Evolutionary conservation across 2,797 vertebrate species (phyloP).

Genomic region (Gobionotothen gibberifrons): DNA sequence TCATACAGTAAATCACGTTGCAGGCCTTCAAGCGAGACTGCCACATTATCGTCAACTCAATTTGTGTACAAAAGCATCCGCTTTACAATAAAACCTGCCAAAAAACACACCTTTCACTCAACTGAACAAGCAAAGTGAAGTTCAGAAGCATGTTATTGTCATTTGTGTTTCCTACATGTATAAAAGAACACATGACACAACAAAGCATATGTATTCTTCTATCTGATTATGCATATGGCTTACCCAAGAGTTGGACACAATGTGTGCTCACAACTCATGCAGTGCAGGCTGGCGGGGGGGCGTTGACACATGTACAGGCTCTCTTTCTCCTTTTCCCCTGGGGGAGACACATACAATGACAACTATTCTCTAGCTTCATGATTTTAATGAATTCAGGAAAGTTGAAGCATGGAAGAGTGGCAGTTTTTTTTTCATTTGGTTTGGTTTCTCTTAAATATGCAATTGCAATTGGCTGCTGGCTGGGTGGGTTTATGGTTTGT

Average conservation of each 20-base stretch:
- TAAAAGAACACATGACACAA: background rate
- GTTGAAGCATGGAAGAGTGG: background rate
- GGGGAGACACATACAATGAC: slow-evolving; percentile 46
- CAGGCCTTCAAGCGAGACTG: slow-evolving; percentile 16
- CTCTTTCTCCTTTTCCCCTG: slow-evolving; percentile 42
- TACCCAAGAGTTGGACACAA: slow-evolving; percentile 41
- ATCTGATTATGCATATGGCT: slow-evolving; percentile 13
- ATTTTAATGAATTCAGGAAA: slow-evolving; percentile 41
- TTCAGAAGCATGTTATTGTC: too few relatives aligned
- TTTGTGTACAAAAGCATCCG: background rate
- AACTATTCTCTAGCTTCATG: slow-evolving; percentile 38
- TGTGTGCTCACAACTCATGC: slow-evolving; percentile 42
- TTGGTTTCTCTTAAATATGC: background rate
- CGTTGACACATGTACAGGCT: slow-evolving; percentile 39
- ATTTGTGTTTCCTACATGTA: background rate
- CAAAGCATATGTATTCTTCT: slow-evolving; percentile 3
- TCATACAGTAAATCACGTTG: slow-evolving; percentile 28
- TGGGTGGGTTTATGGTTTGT: background rate
- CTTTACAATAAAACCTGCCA: background rate
- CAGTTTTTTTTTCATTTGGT: slow-evolving; percentile 1
- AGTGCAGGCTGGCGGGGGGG: slow-evolving; percentile 21
- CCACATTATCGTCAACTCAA: background rate
- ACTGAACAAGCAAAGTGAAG: background rate
- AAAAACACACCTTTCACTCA: background rate
- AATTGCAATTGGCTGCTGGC: background rate